Evolutionary conservation across 2,797 vertebrate species (phyloP).

Genomic region (Avahi laniger): DNA sequence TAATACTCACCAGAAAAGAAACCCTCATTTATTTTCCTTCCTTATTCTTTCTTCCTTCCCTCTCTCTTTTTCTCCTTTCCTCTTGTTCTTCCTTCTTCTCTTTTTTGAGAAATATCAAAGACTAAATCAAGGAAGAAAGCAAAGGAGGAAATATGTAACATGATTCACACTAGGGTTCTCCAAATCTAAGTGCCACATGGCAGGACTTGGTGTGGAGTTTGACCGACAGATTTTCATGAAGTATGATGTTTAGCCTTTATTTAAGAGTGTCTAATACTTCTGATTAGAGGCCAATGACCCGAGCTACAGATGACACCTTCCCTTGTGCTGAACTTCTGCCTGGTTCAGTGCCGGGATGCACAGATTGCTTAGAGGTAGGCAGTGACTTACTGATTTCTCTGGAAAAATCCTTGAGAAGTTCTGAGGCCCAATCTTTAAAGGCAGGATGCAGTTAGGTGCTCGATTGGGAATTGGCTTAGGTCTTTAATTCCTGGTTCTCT

Average conservation of each 20-base stretch:
- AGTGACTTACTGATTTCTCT: not conserved
- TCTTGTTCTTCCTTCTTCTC: not conserved
- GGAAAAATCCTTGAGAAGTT: not conserved
- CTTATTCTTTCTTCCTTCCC: not conserved
- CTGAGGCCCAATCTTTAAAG: not conserved
- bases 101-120: not conserved
- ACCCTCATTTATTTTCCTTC: not conserved
- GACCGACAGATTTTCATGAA: not conserved
- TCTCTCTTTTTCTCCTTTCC: not conserved
- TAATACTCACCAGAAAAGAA: not conserved
- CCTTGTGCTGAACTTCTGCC: not conserved
- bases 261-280: not conserved
- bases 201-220: not conserved
- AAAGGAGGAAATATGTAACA: not conserved
- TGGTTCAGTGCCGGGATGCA: not conserved
- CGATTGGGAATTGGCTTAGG: not conserved
- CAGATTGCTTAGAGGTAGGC: not conserved
- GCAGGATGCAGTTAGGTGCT: not conserved
- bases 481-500: conserved; percentile 15
- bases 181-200: not conserved
- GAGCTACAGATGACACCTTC: not conserved
- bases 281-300: not conserved
- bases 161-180: not conserved
- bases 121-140: conserved; percentile 2
- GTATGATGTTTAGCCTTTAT: not conserved